Base-by-base conservation (phyloP, 2,888 invertebrate genomes). In the Aricia artaxerxes region DNA sequence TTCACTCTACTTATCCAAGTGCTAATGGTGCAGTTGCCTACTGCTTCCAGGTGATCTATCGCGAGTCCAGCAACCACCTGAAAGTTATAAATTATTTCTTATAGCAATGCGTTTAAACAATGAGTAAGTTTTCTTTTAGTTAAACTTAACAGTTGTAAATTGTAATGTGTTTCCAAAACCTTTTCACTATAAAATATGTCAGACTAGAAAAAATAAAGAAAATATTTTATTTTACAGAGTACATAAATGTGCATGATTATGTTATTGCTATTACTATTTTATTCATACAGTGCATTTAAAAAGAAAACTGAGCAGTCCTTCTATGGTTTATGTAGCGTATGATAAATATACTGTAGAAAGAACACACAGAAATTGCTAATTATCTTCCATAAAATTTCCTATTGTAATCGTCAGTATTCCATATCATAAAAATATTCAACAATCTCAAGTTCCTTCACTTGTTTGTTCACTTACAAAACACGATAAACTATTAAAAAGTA, bases 21-120 rank as follows among this genome's bases (percentile, higher is more conserved):
- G 1, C 95, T 94, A 84, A 98, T 91, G 0, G 96, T 96, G 87
- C 98, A 98, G 84, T 96, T 95, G 16, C 98, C 98, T 11, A 95
- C 94, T 40, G 97, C 96, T 85, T 96, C 93, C 85, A 98, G 91
- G 61, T 94, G 94, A 83, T 97, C 96, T 81, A 98, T 96, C 78
- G 95, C 95, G 84, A 98, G 91, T 16, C 96, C 96, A 4, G 97
- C 97, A 80, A 96, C 95, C 0, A 97, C 96, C 97, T 97, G 88
- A 24, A 92, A 90, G 31, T 24, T 16, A 7, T 9, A 31, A 31
- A 64, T 11, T 24, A 64, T 64, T 9, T 49, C 7, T 31, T 3
- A 1, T 24, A 64, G 64, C 4, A 9, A 64, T 11, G 3, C 1
- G 9, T 9, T 31, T 64, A 61, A 73, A 61, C 35, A 64, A 60